Evolutionary conservation across 1,140 invertebrate species (phyloP).

Genomic region (Charaxes varanes): DNA sequence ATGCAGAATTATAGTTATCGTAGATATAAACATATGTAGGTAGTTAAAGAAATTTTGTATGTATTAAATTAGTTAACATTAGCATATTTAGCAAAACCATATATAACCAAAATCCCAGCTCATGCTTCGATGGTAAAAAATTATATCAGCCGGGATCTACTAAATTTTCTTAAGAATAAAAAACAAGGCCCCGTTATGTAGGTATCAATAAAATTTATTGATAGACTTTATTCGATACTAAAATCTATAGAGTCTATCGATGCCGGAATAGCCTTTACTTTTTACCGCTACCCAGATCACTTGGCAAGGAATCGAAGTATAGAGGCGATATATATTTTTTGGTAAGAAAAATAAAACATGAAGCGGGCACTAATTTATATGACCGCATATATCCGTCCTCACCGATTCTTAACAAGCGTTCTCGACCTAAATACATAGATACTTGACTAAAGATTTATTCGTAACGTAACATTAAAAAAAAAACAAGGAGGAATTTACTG

Average conservation of each 20-base stretch:
- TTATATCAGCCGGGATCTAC: too few relatives aligned
- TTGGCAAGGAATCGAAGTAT: slow-evolving; percentile 17
- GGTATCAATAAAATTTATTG: slow-evolving; percentile 39
- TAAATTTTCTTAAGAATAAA: slow-evolving; percentile 24
- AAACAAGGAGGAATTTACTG: too few relatives aligned
- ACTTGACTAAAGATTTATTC: slow-evolving; percentile 10
- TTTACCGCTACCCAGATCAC: slow-evolving; percentile 19
- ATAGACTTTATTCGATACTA: slow-evolving; percentile 38
- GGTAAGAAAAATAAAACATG: slow-evolving; percentile 8
- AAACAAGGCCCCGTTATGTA: slow-evolving; percentile 34
- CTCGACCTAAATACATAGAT: slow-evolving; percentile 12
- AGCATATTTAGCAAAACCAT: too few relatives aligned
- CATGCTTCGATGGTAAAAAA: slow-evolving; percentile 15
- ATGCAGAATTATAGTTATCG: too few relatives aligned
- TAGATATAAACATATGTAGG: too few relatives aligned
- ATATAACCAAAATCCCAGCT: slow-evolving; percentile 2
- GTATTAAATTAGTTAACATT: too few relatives aligned
- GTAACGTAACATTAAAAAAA: background rate
- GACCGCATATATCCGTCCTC: slow-evolving; percentile 13
- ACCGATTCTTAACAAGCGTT: slow-evolving; percentile 12
- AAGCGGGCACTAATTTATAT: slow-evolving; percentile 13
- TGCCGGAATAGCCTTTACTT: slow-evolving; percentile 20
- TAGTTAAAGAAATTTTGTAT: too few relatives aligned
- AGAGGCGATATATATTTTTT: slow-evolving; percentile 17
- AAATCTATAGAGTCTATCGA: slow-evolving; percentile 34